Evolutionary conservation across 53 echinoderm and acorn worm genomes (phyloP).

Genomic region (Crossaster papposus): DNA sequence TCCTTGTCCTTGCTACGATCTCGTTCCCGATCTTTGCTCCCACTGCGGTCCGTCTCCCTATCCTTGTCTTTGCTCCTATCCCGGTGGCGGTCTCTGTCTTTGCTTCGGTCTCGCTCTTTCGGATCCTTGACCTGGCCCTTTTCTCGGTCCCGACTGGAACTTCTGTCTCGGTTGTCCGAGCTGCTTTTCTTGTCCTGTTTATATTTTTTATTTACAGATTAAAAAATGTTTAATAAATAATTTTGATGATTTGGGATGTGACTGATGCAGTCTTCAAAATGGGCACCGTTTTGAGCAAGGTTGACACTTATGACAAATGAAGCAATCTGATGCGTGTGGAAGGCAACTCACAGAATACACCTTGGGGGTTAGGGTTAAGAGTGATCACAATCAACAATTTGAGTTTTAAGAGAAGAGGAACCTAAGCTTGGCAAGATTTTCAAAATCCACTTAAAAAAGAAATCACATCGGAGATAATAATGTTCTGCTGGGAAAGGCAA

Average conservation of each 20-base stretch:
- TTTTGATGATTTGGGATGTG: neutral
- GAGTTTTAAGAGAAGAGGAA: no score
- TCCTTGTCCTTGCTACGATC: slow-evolving; percentile 67
- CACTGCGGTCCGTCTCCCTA: no score
- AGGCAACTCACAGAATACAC: no score
- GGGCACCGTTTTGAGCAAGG: no score
- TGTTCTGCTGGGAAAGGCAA: neutral
- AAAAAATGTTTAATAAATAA: no score
- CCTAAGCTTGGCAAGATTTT: neutral
- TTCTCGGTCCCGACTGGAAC: slow-evolving; percentile 71
- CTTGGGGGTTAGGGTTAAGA: no score
- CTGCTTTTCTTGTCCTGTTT: slow-evolving; percentile 82
- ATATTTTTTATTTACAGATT: no score
- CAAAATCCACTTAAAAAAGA: neutral
- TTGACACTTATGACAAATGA: no score
- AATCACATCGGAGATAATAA: neutral
- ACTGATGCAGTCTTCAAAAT: neutral
- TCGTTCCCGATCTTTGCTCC: slow-evolving; percentile 50
- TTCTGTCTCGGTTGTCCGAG: slow-evolving; percentile 82
- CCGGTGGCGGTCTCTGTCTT: slow-evolving; percentile 46
- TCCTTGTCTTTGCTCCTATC: slow-evolving; percentile 51
- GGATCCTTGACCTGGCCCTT: slow-evolving; percentile 61
- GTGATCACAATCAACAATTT: no score
- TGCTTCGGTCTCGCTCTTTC: slow-evolving; percentile 47
- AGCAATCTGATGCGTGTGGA: no score